Base-by-base conservation (phyloP, 2,797 vertebrate species). In the Megaceryle alcyon region DNA sequence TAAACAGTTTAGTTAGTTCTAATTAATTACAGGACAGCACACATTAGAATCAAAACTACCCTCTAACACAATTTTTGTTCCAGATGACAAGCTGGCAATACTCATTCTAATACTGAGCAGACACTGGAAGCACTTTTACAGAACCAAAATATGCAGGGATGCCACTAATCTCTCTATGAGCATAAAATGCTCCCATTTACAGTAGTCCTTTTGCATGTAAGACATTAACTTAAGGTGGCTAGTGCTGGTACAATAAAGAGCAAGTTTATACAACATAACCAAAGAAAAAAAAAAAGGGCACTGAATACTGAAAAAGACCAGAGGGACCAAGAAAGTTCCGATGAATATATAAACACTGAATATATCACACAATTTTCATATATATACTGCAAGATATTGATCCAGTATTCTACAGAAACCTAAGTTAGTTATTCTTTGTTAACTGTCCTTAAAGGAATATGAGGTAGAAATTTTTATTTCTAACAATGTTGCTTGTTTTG, bases 61-160 rank as follows among this genome's bases (percentile, higher is more conserved):
- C 43, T 73, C 60, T 66, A 82, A 72, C 25, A 72, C 35, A 79
- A 35, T 41, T 82, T 44, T n/a, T 77, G 44, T 86, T 61, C 82
- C 53, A 23, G 60, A 60, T 54, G 61, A 75, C n/a, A 91, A 25
- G 25, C 57, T 71, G 51, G 44, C 60, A 85, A 89, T 44, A 70
- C 14, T 57, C 70, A 71, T 13, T 59, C 35, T 33, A 76, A 86
- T 15, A 79, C 37, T 63, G 44, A 88, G 25, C 60, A 91, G 75
- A 77, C 35, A 91, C 26, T 49, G 68, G 53, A 92, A 82, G 48
- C 81, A 44, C 81, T 86, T 92, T 93, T 48, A 90, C 20, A 85
- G 64, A 77, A 86, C 31, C 26, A 94, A 85, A 92, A 75, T 35
- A 82, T 10, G 23, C 43, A 79, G 28, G 19, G 68, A 75, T 88